Conservation (phyloP, 2,113 vertebrate species). For the Pitta sordida region DNA sequence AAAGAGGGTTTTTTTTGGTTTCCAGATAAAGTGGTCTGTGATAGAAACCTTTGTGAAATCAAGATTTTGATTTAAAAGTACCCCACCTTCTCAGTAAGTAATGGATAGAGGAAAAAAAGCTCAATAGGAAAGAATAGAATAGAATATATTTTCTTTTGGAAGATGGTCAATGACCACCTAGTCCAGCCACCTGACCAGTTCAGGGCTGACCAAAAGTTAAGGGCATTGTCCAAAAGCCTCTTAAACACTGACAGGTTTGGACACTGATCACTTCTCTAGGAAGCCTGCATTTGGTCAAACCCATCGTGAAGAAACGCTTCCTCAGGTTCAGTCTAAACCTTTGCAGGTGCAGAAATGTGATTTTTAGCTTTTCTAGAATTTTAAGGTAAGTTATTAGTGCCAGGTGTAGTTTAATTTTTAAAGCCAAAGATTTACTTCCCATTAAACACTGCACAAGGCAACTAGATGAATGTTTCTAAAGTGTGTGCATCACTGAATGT, state of each 20-base stretch:
- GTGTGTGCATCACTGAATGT: neutral
- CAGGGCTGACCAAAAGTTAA: neutral
- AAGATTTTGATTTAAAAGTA: neutral
- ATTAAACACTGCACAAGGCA: neutral
- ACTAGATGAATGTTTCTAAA: neutral
- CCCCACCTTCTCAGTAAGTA: neutral
- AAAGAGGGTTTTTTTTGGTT: neutral
- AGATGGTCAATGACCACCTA: neutral
- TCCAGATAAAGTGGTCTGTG: neutral
- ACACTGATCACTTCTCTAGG: neutral
- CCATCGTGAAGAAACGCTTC: neutral
- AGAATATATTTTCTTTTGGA: neutral
- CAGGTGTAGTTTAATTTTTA: neutral
- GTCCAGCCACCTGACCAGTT: neutral
- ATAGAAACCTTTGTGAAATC: neutral
- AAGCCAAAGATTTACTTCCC: neutral
- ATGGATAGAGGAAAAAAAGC: neutral
- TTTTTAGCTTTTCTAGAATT: neutral
- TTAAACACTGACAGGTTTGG: neutral
- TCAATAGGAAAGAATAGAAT: neutral
- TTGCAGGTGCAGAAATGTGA: neutral
- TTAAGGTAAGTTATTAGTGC: neutral
- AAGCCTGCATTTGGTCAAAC: neutral
- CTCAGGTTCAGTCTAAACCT: neutral
- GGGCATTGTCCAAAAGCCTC: neutral